Percentiles rank a stretch among this genome's conserved stretches.
phyloP scores from a whole-genome alignment of 2,113 vertebrate genomes.

The Cygnus atratus region DNA sequence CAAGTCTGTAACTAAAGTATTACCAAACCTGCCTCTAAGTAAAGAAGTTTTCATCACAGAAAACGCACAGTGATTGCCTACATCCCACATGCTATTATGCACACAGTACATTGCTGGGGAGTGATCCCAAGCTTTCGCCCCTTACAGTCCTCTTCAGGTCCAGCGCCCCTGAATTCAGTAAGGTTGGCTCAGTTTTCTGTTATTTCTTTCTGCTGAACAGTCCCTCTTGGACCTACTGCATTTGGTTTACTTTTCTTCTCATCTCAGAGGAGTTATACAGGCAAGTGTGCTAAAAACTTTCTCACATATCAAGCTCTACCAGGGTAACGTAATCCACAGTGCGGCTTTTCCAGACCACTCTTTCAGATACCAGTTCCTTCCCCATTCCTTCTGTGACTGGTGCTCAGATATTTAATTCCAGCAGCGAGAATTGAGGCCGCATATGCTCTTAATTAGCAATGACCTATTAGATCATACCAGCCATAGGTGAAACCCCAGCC shows the following conservation, averaged over 20 bases:
- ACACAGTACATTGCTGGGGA: neutral
- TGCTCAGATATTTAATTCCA: slow-evolving; percentile 9
- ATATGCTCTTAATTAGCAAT: slow-evolving; percentile 29
- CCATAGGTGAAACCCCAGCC: slow-evolving; percentile 38
- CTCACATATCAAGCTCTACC: neutral
- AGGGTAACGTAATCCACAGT: neutral
- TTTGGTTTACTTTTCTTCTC: neutral
- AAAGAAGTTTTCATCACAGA: neutral
- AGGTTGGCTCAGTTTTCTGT: neutral
- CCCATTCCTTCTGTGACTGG: neutral
- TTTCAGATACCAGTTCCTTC: neutral
- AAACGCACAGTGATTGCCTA: slow-evolving; percentile 8
- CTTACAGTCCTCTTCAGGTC: neutral
- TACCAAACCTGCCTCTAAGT: neutral
- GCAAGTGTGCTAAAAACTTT: neutral
- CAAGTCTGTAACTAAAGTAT: slow-evolving; percentile 24
- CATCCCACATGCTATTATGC: neutral
- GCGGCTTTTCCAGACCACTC: neutral
- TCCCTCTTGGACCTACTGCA: neutral
- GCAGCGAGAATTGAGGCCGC: neutral
- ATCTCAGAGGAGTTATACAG: neutral
- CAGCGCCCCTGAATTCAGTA: neutral
- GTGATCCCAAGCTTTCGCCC: neutral
- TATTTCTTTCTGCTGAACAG: neutral
- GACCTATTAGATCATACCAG: slow-evolving; percentile 34